These are phyloP conservation scores for Timema cristinae DNA, from an alignment of 2,888 invertebrate genomes.

Conservation along the genomic window DNA sequence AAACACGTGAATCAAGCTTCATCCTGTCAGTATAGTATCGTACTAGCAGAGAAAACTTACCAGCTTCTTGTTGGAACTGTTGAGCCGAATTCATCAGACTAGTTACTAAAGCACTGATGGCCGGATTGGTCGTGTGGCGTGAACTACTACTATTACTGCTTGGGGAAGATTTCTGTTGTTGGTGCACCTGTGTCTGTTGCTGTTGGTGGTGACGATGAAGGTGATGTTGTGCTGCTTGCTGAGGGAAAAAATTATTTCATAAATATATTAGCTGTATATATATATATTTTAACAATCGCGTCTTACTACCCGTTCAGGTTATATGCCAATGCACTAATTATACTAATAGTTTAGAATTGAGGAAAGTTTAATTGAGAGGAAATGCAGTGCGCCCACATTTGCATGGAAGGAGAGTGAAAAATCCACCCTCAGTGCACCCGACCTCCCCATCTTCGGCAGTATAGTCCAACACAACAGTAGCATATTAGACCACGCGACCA, in stretches of 20 bases:
- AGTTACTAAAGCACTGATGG: slow-evolving; percentile 73
- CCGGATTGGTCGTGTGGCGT: slow-evolving; percentile 45
- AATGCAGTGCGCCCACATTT: not conserved
- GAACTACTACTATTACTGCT: too few species aligned
- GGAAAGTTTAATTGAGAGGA: too few species aligned
- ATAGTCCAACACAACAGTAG: too few species aligned
- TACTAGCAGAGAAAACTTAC: slow-evolving; percentile 39
- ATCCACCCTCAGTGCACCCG: too few species aligned
- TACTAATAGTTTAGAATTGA: too few species aligned
- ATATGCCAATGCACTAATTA: not conserved
- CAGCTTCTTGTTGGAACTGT: slow-evolving; percentile 68
- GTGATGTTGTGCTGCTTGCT: slow-evolving; percentile 26
- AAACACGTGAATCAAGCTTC: too few species aligned
- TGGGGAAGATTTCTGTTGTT: slow-evolving; percentile 14
- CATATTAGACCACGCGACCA: too few species aligned
- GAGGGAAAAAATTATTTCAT: not conserved
- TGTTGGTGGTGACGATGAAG: slow-evolving; percentile 28
- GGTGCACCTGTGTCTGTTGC: slow-evolving; percentile 23
- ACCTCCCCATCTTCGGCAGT: too few species aligned
- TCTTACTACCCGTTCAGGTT: not conserved
- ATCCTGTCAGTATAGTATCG: too few species aligned
- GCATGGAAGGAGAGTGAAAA: too few species aligned
- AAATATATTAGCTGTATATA: not conserved
- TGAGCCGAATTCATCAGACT: slow-evolving; percentile 79
- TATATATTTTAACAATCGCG: too few species aligned